phyloP scores from a whole-genome alignment of 2,797 vertebrate species.

The Mus minutoides region DNA sequence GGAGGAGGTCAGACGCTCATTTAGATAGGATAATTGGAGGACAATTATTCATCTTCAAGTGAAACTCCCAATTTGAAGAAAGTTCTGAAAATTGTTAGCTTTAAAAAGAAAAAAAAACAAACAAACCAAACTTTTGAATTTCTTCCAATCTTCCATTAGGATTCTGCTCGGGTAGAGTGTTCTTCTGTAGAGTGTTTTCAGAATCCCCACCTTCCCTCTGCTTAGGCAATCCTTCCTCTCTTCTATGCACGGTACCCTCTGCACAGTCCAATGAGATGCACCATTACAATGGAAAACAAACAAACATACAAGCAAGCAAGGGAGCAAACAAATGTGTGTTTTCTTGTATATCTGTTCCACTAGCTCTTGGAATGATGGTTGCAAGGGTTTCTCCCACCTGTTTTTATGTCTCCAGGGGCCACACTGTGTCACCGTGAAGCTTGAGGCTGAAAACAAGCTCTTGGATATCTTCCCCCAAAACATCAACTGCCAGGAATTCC shows the following conservation, averaged over 20 bases:
- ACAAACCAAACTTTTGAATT: constrained; percentile 18
- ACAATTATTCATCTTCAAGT: background rate
- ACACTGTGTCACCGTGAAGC: background rate
- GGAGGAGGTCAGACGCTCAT: background rate
- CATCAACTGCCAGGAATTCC: background rate
- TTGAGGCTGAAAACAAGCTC: background rate
- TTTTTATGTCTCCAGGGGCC: background rate
- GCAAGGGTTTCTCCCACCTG: background rate
- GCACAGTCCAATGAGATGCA: background rate
- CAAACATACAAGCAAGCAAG: too few relatives aligned
- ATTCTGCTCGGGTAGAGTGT: background rate
- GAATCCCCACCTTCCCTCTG: background rate
- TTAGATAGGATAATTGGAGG: background rate
- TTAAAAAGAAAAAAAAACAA: background rate
- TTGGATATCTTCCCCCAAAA: background rate
- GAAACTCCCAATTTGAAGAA: background rate
- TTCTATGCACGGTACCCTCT: background rate
- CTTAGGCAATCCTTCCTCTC: background rate
- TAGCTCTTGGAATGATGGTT: background rate
- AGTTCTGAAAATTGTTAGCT: constrained; percentile 13
- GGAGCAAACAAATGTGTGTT: background rate
- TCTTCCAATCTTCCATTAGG: background rate
- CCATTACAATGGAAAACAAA: background rate
- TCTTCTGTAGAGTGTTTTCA: background rate
- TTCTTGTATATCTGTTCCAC: background rate